Conservation (phyloP, 2,888 invertebrate genomes). For the Cabera pusaria region DNA sequence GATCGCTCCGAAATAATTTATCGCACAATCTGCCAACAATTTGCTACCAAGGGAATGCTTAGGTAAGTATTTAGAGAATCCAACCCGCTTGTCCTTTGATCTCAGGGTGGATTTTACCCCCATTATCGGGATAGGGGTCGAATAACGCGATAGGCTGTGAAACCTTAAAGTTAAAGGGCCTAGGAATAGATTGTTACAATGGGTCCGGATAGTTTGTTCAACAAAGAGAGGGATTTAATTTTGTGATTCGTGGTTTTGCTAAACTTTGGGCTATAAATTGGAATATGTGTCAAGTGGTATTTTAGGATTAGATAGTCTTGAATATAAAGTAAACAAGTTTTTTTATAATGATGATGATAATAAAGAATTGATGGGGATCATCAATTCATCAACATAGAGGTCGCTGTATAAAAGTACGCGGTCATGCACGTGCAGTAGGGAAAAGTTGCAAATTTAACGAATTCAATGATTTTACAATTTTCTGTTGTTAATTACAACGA, state of each 20-base stretch:
- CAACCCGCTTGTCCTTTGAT: slow-evolving; percentile 35
- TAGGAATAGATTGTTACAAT: slow-evolving; percentile 20
- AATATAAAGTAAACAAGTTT: too few species aligned
- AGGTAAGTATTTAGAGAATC: slow-evolving; percentile 31
- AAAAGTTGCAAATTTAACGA: too few species aligned
- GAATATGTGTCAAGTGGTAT: too few species aligned
- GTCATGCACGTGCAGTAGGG: too few species aligned
- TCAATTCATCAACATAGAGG: too few species aligned
- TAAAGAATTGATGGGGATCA: too few species aligned
- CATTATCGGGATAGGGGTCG: slow-evolving; percentile 31
- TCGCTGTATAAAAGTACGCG: too few species aligned
- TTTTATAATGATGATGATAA: too few species aligned
- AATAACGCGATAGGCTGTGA: slow-evolving; percentile 27
- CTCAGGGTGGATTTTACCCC: slow-evolving; percentile 26
- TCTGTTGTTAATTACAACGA: too few species aligned
- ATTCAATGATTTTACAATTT: too few species aligned
- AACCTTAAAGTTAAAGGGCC: slow-evolving; percentile 27
- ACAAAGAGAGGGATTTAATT: slow-evolving; percentile 11
- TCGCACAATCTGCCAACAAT: slow-evolving; percentile 17
- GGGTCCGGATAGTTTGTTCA: slow-evolving; percentile 6
- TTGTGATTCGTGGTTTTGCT: slow-evolving; percentile 2
- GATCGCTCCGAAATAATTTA: slow-evolving; percentile 16
- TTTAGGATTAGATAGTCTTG: too few species aligned
- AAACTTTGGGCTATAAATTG: too few species aligned
- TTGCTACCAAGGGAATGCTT: slow-evolving; percentile 23